These are phyloP conservation scores for Acridotheres tristis DNA, from an alignment of 2,797 vertebrate genomes.

Conservation along the genomic window DNA sequence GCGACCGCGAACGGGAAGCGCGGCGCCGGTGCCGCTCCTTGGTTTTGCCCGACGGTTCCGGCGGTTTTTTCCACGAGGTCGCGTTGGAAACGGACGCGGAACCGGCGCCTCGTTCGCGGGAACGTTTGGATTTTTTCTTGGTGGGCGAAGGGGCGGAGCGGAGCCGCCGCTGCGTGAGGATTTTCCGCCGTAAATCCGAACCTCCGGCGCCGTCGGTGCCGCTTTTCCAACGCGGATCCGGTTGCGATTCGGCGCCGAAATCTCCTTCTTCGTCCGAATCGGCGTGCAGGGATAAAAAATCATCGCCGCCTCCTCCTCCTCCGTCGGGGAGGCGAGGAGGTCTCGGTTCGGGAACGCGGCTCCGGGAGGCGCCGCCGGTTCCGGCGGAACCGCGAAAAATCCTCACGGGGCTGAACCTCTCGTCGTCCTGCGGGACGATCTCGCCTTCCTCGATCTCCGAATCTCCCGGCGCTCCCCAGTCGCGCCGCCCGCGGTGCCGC, in stretches of 20 bases:
- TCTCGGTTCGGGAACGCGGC: slow-evolving; percentile 41
- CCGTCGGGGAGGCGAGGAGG: slow-evolving; percentile 83
- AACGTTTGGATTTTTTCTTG: slow-evolving; percentile 63
- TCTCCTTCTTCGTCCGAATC: slow-evolving; percentile 81
- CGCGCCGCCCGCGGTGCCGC: background rate
- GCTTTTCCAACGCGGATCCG: slow-evolving; percentile 63
- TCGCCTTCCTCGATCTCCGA: slow-evolving; percentile 93
- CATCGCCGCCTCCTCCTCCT: slow-evolving; percentile 34
- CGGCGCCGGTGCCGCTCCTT: too few species aligned
- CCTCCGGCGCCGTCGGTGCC: slow-evolving; percentile 60
- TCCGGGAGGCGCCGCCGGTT: background rate
- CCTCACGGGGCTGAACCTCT: slow-evolving; percentile 62
- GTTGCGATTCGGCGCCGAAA: slow-evolving; percentile 69
- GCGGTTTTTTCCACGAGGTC: rapidly evolving
- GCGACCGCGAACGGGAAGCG: too few species aligned
- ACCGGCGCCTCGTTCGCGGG: slow-evolving; percentile 34
- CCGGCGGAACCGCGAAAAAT: slow-evolving; percentile 46
- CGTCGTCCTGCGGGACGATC: slow-evolving; percentile 83
- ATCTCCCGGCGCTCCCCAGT: slow-evolving; percentile 53
- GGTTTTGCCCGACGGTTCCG: background rate
- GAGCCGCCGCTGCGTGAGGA: slow-evolving; percentile 86
- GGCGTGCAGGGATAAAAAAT: slow-evolving; percentile 87
- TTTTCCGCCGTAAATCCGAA: slow-evolving; percentile 86
- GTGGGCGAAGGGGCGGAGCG: slow-evolving; percentile 72
- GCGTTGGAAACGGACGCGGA: too few species aligned